These are phyloP conservation scores for Microtus ochrogaster DNA, from an alignment of 2,113 vertebrate genomes.

Conservation along the genomic window DNA sequence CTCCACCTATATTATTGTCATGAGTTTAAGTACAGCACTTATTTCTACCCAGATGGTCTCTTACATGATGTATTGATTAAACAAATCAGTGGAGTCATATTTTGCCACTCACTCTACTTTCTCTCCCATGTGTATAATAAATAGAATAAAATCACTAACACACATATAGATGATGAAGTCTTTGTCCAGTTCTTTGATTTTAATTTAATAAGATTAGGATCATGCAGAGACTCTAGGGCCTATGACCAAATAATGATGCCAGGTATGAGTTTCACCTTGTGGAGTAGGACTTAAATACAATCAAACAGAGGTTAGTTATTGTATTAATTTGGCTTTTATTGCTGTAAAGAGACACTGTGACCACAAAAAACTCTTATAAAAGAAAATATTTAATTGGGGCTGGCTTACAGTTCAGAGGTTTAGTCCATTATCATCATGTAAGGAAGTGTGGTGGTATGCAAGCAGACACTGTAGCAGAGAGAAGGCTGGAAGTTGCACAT, in stretches of 20 bases:
- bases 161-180: neutral
- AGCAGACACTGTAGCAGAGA: neutral
- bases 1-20: neutral
- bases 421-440: neutral
- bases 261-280: neutral
- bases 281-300: neutral
- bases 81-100: neutral
- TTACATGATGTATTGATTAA: neutral
- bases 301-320: neutral
- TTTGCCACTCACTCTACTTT: neutral
- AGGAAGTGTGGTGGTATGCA: neutral
- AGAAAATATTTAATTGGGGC: too few relatives aligned
- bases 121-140: neutral
- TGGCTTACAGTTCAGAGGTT: neutral
- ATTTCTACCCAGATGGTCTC: neutral
- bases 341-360: neutral
- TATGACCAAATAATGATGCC: neutral
- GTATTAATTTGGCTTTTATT: neutral
- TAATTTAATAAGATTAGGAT: neutral
- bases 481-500: neutral
- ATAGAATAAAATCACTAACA: neutral
- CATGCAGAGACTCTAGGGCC: neutral
- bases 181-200: conserved; percentile 9
- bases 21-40: neutral
- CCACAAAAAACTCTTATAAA: too few relatives aligned